Percentiles rank a stretch among this genome's conserved stretches.
phyloP scores from a whole-genome alignment of 2,797 vertebrate genomes.

The Melanogrammus aeglefinus region DNA sequence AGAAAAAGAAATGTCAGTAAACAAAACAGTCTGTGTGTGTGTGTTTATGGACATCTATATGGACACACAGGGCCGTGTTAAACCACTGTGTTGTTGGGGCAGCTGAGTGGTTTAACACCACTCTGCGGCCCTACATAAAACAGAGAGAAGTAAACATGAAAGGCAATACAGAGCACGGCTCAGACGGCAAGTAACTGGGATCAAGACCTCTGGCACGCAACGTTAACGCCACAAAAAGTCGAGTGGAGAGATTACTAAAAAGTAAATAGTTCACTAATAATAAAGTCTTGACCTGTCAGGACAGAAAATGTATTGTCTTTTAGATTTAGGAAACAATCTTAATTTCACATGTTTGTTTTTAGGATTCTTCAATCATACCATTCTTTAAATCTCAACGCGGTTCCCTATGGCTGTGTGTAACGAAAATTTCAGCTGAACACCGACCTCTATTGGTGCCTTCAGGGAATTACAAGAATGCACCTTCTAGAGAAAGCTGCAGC shows the following conservation, averaged over 20 bases:
- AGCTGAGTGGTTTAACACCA: not conserved
- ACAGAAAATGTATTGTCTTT: not conserved
- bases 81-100: not conserved
- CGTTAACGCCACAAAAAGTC: not conserved
- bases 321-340: not conserved
- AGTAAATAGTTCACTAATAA: not conserved
- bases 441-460: slow-evolving; percentile 59
- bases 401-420: not conserved
- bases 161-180: not conserved
- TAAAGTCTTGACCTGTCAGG: not conserved
- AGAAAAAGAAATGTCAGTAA: not conserved
- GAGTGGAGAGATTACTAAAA: not conserved
- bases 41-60: not conserved
- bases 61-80: not conserved
- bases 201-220: not conserved
- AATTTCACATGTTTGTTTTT: not conserved
- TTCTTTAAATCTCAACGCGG: not conserved
- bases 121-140: slow-evolving; percentile 14
- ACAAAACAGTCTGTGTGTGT: not conserved
- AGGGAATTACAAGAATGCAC: slow-evolving; percentile 19
- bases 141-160: slow-evolving; percentile 8
- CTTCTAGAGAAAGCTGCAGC: not conserved
- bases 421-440: slow-evolving; percentile 36
- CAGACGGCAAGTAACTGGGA: not conserved
- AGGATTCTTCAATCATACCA: not conserved